These are phyloP conservation scores for Spondyliosoma cantharus DNA, from an alignment of 2,797 vertebrate genomes.

Conservation along the genomic window DNA sequence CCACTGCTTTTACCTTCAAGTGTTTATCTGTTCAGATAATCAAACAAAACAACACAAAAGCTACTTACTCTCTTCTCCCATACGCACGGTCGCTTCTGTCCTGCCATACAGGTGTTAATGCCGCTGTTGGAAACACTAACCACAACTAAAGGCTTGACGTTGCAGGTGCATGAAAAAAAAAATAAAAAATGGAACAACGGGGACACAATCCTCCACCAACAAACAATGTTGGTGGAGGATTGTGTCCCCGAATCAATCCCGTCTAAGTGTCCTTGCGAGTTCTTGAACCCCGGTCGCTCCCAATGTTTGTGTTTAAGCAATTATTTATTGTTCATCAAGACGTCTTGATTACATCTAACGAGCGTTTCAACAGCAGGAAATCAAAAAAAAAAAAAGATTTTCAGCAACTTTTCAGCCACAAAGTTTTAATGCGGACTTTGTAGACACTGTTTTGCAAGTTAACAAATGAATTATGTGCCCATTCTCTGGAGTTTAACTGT, in stretches of 20 bases:
- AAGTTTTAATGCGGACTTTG: too few relatives aligned
- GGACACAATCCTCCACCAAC: too few relatives aligned
- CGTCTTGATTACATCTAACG: not conserved
- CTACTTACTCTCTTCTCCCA: not conserved
- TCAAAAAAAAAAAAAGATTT: too few relatives aligned
- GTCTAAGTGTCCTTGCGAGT: not conserved
- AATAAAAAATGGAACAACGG: not conserved
- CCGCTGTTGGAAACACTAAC: not conserved
- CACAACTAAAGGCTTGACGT: not conserved
- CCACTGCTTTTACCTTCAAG: not conserved
- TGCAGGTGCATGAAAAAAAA: not conserved
- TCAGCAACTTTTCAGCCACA: not conserved
- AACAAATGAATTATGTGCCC: not conserved
- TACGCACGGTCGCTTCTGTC: not conserved
- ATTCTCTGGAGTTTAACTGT: not conserved
- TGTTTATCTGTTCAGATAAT: slow-evolving; percentile 9
- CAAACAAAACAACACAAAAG: not conserved
- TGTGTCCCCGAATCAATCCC: not conserved
- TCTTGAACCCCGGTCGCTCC: not conserved
- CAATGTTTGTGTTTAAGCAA: not conserved
- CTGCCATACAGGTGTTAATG: not conserved
- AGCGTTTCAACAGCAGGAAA: not conserved
- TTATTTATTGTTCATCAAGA: too few relatives aligned
- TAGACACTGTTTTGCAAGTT: not conserved
- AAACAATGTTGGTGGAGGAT: not conserved